phyloP scores from a whole-genome alignment of 2,797 vertebrate species.

The Epinephelus malabaricus region DNA sequence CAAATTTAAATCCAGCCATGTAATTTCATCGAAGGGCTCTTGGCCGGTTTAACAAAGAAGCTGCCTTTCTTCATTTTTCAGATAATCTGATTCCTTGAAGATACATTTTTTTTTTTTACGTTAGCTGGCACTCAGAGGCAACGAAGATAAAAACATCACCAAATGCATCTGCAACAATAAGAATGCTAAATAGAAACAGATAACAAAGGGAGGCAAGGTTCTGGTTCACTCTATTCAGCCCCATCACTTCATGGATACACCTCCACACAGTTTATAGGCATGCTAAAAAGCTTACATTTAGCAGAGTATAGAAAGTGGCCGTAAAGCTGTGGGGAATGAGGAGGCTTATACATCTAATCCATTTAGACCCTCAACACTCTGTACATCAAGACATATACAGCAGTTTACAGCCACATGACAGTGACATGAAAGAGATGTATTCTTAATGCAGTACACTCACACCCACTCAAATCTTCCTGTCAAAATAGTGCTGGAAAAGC shows the following conservation, averaged over 20 bases:
- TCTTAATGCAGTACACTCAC: constrained; percentile 33
- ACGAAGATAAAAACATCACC: not conserved
- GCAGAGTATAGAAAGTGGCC: constrained; percentile 27
- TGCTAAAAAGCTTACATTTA: constrained; percentile 32
- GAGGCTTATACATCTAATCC: constrained; percentile 58
- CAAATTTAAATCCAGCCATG: not conserved
- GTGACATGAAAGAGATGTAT: constrained; percentile 19
- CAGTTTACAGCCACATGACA: constrained; percentile 11
- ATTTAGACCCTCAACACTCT: constrained; percentile 40
- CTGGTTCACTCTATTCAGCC: constrained; percentile 3
- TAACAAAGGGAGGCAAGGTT: not conserved
- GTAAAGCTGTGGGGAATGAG: constrained; percentile 37
- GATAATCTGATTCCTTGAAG: constrained; percentile 10
- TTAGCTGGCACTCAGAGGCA: not conserved
- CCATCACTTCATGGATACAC: constrained; percentile 21
- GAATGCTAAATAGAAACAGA: constrained; percentile 2
- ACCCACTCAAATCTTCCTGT: constrained; percentile 48
- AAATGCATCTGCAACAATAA: not conserved
- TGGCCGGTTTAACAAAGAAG: not conserved
- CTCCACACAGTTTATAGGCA: constrained; percentile 5
- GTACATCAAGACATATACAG: constrained; percentile 21
- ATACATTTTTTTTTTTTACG: not conserved
- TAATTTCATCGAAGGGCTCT: not conserved
- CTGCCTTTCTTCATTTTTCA: not conserved
- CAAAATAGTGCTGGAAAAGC: constrained; percentile 8